Conservation (phyloP, 2,888 invertebrate species). For the Coenonympha arcania region DNA sequence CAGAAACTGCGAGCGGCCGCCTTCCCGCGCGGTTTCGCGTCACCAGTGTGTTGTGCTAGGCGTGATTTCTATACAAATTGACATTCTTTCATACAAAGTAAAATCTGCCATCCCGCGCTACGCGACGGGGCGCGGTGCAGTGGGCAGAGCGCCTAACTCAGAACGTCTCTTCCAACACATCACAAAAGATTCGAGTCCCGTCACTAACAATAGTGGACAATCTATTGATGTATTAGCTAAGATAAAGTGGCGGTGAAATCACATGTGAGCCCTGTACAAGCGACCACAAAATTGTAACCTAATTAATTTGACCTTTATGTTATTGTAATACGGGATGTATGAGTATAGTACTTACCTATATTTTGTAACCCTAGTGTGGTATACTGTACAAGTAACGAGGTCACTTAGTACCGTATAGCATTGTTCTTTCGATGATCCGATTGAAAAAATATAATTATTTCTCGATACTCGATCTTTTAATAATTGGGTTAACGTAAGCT, state of each 20-base stretch:
- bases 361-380: neutral
- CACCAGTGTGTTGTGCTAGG: no score
- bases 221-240: constrained; percentile 68
- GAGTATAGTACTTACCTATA: neutral
- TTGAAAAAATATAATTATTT: constrained; percentile 36
- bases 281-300: constrained; percentile 12
- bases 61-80: no score
- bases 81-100: no score
- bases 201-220: constrained; percentile 69
- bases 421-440: constrained; percentile 37
- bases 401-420: constrained; percentile 32
- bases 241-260: constrained; percentile 66
- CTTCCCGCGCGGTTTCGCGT: no score
- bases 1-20: no score
- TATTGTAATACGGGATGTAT: neutral
- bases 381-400: constrained; percentile 36
- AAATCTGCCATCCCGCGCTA: no score
- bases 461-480: constrained; percentile 22
- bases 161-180: constrained; percentile 15
- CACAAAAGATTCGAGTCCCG: constrained; percentile 40
- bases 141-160: neutral
- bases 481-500: constrained; percentile 13
- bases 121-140: no score
- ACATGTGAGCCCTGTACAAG: constrained; percentile 43
- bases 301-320: constrained; percentile 9